Percentiles rank a stretch among this genome's conserved stretches.
Conservation (phyloP, 2,888 invertebrate species). For the Apocheima hispidaria region DNA sequence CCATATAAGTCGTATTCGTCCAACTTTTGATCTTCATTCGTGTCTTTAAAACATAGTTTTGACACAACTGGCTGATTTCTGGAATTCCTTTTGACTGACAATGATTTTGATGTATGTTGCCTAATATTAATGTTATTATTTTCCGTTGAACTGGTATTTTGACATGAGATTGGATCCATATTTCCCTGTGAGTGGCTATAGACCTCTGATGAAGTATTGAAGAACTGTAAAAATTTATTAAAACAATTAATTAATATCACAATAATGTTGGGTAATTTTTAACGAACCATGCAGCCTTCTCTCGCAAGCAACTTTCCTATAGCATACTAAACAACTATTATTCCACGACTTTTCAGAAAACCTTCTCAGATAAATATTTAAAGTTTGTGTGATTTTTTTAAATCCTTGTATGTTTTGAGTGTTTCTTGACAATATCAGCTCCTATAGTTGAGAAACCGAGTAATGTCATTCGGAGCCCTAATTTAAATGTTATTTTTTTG, state of each 20-base stretch:
- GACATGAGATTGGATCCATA: conserved; percentile 32
- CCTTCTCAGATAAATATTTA: no score
- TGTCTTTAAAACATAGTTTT: conserved; percentile 46
- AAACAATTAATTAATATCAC: neutral
- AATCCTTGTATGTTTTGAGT: no score
- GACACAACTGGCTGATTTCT: conserved; percentile 8
- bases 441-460: no score
- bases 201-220: conserved; percentile 40
- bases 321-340: no score
- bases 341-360: no score
- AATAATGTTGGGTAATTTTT: no score
- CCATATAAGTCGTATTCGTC: conserved; percentile 79
- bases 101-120: conserved; percentile 4
- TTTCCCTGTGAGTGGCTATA: conserved; percentile 36
- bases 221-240: conserved; percentile 45
- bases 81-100: conserved; percentile 6
- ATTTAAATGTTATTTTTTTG: no score
- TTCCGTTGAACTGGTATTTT: conserved; percentile 26
- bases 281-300: no score
- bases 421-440: no score
- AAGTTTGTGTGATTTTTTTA: no score
- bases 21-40: conserved; percentile 48
- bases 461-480: no score
- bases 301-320: no score
- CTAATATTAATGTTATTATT: conserved; percentile 22